A percentile compares a stretch with the other conserved stretches of the same genome.
Conservation (phyloP, 2,113 vertebrate species). For the Indicator maculatus region DNA sequence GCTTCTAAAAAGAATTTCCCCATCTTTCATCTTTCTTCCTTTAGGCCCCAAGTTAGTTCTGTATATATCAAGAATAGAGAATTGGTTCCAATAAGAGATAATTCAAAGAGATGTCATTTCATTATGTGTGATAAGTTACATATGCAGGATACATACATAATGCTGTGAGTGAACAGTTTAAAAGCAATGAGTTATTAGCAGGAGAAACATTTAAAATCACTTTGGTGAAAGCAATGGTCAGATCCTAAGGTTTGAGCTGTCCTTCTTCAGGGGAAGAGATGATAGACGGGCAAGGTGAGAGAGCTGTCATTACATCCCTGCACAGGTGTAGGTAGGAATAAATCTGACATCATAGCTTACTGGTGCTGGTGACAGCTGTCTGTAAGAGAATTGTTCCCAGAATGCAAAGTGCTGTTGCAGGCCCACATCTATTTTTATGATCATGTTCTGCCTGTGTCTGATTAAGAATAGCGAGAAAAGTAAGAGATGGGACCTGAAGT, state of each 20-base stretch:
- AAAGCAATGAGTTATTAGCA: not conserved
- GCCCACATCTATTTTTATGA: not conserved
- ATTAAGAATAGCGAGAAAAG: not conserved
- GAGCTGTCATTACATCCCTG: not conserved
- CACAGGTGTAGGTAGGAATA: not conserved
- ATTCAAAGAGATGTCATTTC: not conserved
- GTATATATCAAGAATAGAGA: not conserved
- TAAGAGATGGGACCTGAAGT: accelerated
- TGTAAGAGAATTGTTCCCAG: not conserved
- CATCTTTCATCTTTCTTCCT: too few species aligned
- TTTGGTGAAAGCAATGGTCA: not conserved
- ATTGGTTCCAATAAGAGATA: not conserved
- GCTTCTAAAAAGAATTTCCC: too few species aligned
- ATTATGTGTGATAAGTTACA: not conserved
- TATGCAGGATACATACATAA: not conserved
- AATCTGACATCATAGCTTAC: not conserved
- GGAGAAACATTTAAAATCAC: too few species aligned
- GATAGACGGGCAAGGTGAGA: not conserved
- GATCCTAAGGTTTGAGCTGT: not conserved
- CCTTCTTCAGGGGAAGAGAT: not conserved
- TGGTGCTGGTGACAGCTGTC: not conserved
- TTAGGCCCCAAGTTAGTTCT: too few species aligned
- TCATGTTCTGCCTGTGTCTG: not conserved
- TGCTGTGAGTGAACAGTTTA: not conserved
- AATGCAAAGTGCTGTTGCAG: not conserved